These are phyloP conservation scores for Drosophila lacertosa DNA, from an alignment of 1,140 invertebrate genomes.

Conservation along the genomic window DNA sequence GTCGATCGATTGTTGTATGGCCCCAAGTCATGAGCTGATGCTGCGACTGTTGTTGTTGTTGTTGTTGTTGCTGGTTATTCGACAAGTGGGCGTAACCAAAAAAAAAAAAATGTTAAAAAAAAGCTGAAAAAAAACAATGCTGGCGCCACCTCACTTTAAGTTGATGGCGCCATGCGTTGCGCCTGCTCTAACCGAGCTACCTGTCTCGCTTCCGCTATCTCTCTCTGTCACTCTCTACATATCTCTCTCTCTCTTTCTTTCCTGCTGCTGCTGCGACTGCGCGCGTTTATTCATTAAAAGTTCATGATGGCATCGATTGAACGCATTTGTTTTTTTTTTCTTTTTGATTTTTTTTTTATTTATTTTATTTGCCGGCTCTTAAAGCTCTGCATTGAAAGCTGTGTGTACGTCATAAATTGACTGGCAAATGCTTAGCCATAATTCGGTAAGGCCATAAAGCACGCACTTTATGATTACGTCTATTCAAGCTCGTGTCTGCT, in stretches of 20 bases:
- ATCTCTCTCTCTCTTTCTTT: constrained; percentile 1
- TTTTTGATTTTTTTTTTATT: not conserved
- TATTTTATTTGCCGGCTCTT: constrained; percentile 13
- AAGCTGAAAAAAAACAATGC: constrained; percentile 58
- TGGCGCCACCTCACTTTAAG: constrained; percentile 78
- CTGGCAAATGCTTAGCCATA: constrained; percentile 45
- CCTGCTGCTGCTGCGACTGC: constrained; percentile 32
- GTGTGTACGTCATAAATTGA: constrained; percentile 26
- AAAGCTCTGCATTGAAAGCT: constrained; percentile 29
- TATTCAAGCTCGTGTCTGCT: constrained; percentile 6
- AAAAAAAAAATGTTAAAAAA: constrained; percentile 53
- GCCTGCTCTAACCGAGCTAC: constrained; percentile 54
- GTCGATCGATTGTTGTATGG: constrained; percentile 54
- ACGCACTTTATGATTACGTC: constrained; percentile 52
- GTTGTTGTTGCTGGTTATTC: constrained; percentile 35
- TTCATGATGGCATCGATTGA: constrained; percentile 38
- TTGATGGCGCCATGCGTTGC: constrained; percentile 62
- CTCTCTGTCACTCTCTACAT: constrained; percentile 1
- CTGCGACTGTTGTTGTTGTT: constrained; percentile 40
- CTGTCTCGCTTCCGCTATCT: constrained; percentile 18
- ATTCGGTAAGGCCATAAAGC: constrained; percentile 50
- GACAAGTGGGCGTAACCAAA: constrained; percentile 82
- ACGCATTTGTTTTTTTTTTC: constrained; percentile 12
- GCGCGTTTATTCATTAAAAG: constrained; percentile 31
- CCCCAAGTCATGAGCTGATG: constrained; percentile 43